Percentiles rank a stretch among this genome's conserved stretches.
Conservation (phyloP, 2,888 invertebrate species). For the Tillus elongatus region DNA sequence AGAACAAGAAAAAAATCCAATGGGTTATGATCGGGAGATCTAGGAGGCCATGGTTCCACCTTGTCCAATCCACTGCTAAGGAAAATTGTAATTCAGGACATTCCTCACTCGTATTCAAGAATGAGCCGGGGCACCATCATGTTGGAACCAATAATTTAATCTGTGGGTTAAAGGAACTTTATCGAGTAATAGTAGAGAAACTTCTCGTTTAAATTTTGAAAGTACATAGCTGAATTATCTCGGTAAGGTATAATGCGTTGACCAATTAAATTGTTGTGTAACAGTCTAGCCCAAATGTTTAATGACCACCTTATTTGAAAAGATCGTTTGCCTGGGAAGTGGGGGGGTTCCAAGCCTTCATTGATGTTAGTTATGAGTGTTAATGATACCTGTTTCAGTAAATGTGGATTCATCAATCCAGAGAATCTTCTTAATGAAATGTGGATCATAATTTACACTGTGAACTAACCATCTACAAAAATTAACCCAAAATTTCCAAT, state of each 20-base stretch:
- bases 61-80: not conserved
- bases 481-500: not conserved
- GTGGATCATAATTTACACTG: not conserved
- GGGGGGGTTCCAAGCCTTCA: not conserved
- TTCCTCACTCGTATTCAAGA: conserved; percentile 1
- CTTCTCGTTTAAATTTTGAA: not conserved
- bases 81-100: conserved; percentile 1
- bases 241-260: not conserved
- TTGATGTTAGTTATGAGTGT: not conserved
- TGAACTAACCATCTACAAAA: not conserved
- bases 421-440: not conserved
- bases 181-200: conserved; percentile 1
- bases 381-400: conserved; percentile 3
- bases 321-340: not conserved
- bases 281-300: conserved; percentile 2
- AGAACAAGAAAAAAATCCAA: not conserved
- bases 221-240: not conserved
- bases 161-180: not conserved
- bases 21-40: not conserved
- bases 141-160: not conserved
- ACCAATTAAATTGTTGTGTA: not conserved
- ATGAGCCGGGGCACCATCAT: not conserved
- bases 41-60: conserved; percentile 1
- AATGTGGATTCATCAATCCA: not conserved
- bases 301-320: not conserved